phyloP scores from a whole-genome alignment of 2,888 invertebrate species.

The Platynereis dumerilii region DNA sequence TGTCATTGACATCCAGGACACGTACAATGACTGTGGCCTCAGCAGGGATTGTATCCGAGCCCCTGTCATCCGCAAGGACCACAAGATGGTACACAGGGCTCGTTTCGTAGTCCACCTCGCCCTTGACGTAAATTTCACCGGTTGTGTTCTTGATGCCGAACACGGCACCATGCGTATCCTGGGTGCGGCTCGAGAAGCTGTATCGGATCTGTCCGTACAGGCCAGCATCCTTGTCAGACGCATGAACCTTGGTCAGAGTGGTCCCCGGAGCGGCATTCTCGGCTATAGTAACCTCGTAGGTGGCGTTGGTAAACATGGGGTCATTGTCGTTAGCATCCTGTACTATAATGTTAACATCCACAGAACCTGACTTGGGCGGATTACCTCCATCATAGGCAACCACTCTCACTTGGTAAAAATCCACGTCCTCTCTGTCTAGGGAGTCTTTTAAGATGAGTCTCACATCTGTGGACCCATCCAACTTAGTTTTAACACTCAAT shows the following conservation, averaged over 20 bases:
- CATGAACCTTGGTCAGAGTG: conserved; percentile 32
- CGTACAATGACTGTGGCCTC: conserved; percentile 35
- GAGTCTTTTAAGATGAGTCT: conserved; percentile 30
- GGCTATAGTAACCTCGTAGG: conserved; percentile 31
- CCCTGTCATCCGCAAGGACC: conserved; percentile 34
- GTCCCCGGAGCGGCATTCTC: conserved; percentile 32
- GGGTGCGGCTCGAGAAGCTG: conserved; percentile 35
- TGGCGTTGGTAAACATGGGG: conserved; percentile 32
- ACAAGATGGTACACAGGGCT: conserved; percentile 29
- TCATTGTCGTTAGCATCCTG: conserved; percentile 38
- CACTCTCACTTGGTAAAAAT: conserved; percentile 31
- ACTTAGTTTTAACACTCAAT: conserved; percentile 21
- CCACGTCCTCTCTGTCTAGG: conserved; percentile 36
- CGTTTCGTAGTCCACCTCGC: conserved; percentile 34
- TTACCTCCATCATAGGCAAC: conserved; percentile 33
- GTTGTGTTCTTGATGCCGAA: conserved; percentile 31
- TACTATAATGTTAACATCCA: conserved; percentile 31
- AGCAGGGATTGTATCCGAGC: conserved; percentile 33
- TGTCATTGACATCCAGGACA: conserved; percentile 37
- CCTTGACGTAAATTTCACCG: conserved; percentile 34
- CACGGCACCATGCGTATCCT: conserved; percentile 30
- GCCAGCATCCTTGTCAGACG: conserved; percentile 37
- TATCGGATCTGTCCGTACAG: conserved; percentile 36
- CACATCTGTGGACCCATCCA: conserved; percentile 37
- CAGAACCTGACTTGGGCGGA: conserved; percentile 32